A percentile compares a stretch with the other conserved stretches of the same genome.
These are phyloP conservation scores for Echinarachnius parma DNA, from an alignment of 53 echinoderm and acorn worm genomes.

Conservation along the genomic window DNA sequence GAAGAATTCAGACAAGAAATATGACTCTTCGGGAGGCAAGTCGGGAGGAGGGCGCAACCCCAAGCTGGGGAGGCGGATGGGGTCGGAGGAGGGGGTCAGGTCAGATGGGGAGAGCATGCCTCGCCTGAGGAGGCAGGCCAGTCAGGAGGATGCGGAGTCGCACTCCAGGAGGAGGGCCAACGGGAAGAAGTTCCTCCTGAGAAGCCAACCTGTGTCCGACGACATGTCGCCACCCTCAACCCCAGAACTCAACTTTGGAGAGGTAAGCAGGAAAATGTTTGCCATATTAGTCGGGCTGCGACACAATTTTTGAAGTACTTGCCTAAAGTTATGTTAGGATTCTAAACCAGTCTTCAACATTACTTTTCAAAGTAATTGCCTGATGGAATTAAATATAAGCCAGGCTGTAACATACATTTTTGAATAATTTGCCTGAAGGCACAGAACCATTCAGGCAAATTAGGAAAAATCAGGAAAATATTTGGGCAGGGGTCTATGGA, in stretches of 20 bases:
- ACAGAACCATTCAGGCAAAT: too few relatives aligned
- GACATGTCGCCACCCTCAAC: conserved; percentile 89
- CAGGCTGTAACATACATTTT: too few relatives aligned
- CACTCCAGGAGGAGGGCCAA: conserved; percentile 63
- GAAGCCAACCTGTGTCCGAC: conserved; percentile 83
- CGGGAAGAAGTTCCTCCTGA: conserved; percentile 66
- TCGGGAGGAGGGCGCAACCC: conserved; percentile 41
- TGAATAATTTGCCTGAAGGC: too few relatives aligned
- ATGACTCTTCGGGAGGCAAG: conserved; percentile 45
- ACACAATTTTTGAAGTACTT: too few relatives aligned
- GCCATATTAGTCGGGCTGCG: too few relatives aligned
- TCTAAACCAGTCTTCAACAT: too few relatives aligned
- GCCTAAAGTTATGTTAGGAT: too few relatives aligned
- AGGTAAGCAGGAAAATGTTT: too few relatives aligned
- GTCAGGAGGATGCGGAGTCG: conserved; percentile 79
- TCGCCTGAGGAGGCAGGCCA: conserved; percentile 69
- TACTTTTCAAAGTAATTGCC: too few relatives aligned
- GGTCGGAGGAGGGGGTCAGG: conserved; percentile 42
- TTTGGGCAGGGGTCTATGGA: too few relatives aligned
- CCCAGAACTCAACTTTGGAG: conserved; percentile 65
- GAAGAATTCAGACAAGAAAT: conserved; percentile 41
- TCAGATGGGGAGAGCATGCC: conserved; percentile 45
- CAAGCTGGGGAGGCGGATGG: conserved; percentile 32
- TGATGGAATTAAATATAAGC: too few relatives aligned
- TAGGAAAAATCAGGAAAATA: too few relatives aligned